These are phyloP conservation scores for Porphyrio hochstetteri DNA, from an alignment of 2,113 vertebrate genomes.

Conservation along the genomic window DNA sequence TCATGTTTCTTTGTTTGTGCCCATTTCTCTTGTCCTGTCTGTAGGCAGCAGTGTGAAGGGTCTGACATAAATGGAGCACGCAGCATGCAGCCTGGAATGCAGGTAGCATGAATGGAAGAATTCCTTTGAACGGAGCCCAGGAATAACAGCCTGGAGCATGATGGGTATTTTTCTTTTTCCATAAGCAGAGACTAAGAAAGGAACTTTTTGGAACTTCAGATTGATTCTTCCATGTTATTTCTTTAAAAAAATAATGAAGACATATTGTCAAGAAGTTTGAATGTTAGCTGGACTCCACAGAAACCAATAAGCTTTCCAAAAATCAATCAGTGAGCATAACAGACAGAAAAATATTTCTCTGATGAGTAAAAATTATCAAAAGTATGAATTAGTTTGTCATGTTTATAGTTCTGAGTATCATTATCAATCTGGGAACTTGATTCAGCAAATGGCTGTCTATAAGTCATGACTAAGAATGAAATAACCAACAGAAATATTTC, in stretches of 20 bases:
- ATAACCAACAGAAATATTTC: not conserved
- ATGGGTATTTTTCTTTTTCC: not conserved
- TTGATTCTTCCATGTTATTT: not conserved
- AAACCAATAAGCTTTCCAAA: not conserved
- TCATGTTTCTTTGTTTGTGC: fast-evolving
- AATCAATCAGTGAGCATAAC: not conserved
- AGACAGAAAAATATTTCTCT: not conserved
- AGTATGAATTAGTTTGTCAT: not conserved
- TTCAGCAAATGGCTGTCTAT: not conserved
- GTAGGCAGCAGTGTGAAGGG: not conserved
- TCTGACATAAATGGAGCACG: not conserved
- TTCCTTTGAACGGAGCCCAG: not conserved
- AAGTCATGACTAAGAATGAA: not conserved
- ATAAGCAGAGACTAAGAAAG: not conserved
- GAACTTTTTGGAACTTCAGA: not conserved
- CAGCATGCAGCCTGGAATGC: not conserved
- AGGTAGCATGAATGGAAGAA: not conserved
- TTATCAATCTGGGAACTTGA: not conserved
- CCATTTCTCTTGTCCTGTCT: not conserved
- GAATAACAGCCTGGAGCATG: not conserved
- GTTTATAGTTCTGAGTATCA: not conserved
- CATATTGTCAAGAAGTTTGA: not conserved
- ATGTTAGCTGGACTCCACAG: not conserved
- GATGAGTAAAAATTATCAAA: not conserved
- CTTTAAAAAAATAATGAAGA: not conserved